Conservation (phyloP, 2,113 vertebrate genomes). For the Herpetotheres cachinnans region DNA sequence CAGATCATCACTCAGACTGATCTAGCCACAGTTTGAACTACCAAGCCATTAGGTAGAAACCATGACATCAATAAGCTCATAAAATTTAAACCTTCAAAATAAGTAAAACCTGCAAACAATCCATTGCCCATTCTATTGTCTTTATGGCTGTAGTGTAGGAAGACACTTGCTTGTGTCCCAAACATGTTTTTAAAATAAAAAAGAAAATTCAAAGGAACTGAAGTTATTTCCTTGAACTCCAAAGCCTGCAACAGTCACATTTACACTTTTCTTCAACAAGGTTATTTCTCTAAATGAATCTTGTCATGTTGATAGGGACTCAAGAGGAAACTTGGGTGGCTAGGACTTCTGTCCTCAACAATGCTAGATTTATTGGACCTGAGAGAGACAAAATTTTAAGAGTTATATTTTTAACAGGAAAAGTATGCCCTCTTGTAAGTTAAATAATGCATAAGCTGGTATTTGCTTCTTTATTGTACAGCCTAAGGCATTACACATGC, state of each 20-base stretch:
- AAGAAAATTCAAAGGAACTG: background rate
- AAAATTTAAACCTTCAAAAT: background rate
- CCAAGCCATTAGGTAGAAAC: background rate
- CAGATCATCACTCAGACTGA: background rate
- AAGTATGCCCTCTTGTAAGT: background rate
- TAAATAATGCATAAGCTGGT: background rate
- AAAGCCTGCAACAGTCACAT: background rate
- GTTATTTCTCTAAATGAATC: background rate
- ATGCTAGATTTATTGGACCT: background rate
- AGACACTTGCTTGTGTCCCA: background rate
- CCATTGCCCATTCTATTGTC: background rate
- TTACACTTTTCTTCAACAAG: background rate
- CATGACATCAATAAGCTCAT: background rate
- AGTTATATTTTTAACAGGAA: background rate
- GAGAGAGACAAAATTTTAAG: background rate
- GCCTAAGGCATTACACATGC: background rate
- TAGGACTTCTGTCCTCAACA: background rate
- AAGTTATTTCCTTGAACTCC: background rate
- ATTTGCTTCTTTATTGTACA: background rate
- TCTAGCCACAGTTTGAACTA: background rate
- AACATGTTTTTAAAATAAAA: background rate
- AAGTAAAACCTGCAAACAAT: background rate
- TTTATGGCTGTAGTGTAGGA: background rate
- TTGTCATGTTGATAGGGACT: background rate
- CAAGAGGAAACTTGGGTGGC: background rate